Conservation (phyloP, 2,113 vertebrate genomes). For the Miniopterus natalensis region DNA sequence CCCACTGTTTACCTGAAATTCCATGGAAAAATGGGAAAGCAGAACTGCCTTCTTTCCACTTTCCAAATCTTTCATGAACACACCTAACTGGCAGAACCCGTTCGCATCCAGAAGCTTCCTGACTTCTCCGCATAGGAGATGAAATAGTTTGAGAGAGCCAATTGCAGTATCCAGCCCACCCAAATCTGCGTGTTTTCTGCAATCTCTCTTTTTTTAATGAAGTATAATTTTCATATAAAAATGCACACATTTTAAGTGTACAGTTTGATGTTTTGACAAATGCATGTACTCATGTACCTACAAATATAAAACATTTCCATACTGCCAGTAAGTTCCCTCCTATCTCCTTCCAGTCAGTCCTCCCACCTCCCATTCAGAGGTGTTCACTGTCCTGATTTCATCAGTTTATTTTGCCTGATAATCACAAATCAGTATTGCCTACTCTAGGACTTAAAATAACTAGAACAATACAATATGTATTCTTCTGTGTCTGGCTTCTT, state of each 20-base stretch:
- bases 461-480: background rate
- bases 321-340: background rate
- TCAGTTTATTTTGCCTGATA: background rate
- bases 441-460: background rate
- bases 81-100: background rate
- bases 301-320: background rate
- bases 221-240: slow-evolving; percentile 8
- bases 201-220: background rate
- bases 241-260: background rate
- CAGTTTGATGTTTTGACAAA: slow-evolving; percentile 1
- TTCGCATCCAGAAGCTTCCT: background rate
- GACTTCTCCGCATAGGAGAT: background rate
- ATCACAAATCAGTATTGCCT: background rate
- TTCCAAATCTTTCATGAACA: background rate
- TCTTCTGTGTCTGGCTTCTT: slow-evolving; percentile 7
- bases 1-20: background rate
- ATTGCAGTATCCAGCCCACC: background rate
- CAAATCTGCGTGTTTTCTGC: background rate
- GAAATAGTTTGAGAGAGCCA: slow-evolving; percentile 17
- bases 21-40: background rate
- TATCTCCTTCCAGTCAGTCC: background rate
- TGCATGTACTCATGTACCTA: background rate
- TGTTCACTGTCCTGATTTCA: background rate
- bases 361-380: background rate
- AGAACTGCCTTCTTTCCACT: background rate